Conservation (phyloP, 53 echinoderm and acorn worm genomes). For the Crossaster papposus region DNA sequence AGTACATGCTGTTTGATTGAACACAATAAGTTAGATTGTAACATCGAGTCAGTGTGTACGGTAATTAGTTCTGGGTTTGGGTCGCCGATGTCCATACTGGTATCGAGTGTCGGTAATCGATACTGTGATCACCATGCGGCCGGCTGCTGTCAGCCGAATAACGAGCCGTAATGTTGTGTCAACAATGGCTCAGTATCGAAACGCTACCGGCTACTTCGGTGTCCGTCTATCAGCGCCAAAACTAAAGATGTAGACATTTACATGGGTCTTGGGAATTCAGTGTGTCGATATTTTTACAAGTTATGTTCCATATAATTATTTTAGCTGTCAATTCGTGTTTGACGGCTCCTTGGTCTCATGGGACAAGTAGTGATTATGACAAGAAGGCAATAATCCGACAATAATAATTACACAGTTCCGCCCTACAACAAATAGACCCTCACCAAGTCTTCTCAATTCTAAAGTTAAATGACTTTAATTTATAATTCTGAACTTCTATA, state of each 20-base stretch:
- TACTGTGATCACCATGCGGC: background rate
- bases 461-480: too few species aligned
- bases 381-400: background rate
- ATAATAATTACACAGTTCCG: too few species aligned
- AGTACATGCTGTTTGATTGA: too few species aligned
- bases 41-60: background rate
- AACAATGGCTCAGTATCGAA: background rate
- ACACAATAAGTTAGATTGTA: background rate
- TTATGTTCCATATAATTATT: background rate
- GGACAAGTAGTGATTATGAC: background rate
- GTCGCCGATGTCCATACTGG: background rate
- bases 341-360: background rate
- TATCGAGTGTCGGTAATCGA: conserved; percentile 6
- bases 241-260: background rate
- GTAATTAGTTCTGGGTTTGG: background rate
- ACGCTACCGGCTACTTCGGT: background rate
- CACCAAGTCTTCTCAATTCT: too few species aligned
- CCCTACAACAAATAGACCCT: too few species aligned
- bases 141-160: background rate
- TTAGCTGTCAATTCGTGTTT: background rate
- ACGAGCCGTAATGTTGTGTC: conserved; percentile 25
- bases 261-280: background rate
- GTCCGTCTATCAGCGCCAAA: background rate
- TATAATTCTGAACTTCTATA: too few species aligned
- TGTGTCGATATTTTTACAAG: background rate